A percentile compares a stretch with the other conserved stretches of the same genome.
phyloP scores from a whole-genome alignment of 2,113 vertebrate species.

The Cyanoramphus novaezelandiae region DNA sequence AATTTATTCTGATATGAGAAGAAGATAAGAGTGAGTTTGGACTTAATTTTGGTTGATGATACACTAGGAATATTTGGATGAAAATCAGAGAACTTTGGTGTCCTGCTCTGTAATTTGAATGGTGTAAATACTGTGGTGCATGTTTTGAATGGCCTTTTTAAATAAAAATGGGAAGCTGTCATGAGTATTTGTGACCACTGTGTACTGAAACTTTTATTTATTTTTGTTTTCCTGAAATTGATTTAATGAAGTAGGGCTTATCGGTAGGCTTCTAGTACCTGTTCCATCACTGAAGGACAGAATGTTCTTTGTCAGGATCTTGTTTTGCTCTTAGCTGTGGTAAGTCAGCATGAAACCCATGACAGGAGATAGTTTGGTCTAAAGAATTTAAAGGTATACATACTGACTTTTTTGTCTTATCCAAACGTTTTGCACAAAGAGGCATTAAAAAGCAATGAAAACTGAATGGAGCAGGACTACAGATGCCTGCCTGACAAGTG shows the following conservation, averaged over 20 bases:
- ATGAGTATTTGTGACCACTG: neutral
- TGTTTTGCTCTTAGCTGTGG: neutral
- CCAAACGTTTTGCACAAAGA: neutral
- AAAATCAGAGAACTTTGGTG: neutral
- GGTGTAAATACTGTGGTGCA: neutral
- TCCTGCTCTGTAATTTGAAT: neutral
- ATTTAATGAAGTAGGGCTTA: neutral
- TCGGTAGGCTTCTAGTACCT: neutral
- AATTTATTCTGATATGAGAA: neutral
- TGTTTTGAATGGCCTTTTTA: neutral
- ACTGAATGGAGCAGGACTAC: neutral
- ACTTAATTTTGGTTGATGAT: neutral
- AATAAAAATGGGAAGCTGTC: constrained; percentile 19
- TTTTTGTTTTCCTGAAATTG: constrained; percentile 18
- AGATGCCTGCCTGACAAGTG: neutral
- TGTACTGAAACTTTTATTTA: constrained; percentile 1
- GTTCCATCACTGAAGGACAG: neutral
- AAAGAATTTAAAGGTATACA: neutral
- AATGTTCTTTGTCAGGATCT: neutral
- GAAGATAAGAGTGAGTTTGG: neutral
- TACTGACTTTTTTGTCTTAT: neutral
- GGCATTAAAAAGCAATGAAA: neutral
- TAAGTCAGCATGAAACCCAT: neutral
- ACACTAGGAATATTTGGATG: neutral
- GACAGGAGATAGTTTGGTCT: neutral